Evolutionary conservation across 2,797 vertebrate species (phyloP).

Genomic region (Tangara arthus): DNA sequence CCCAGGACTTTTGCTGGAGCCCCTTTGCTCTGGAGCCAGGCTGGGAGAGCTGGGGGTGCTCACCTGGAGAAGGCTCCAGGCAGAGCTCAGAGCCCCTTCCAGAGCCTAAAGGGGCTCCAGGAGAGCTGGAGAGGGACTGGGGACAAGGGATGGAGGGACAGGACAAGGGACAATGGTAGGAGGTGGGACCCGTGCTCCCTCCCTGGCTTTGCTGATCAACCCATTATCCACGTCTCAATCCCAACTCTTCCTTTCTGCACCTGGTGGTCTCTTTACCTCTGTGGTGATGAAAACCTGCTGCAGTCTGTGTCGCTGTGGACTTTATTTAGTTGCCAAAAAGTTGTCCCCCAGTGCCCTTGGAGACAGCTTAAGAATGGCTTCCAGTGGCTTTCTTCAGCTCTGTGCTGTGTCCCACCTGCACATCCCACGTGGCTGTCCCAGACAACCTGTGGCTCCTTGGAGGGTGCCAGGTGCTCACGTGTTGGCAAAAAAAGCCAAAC

Average conservation of each 20-base stretch:
- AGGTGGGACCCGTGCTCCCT: not conserved
- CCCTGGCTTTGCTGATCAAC: not conserved
- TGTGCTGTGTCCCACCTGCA: not conserved
- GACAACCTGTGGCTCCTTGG: not conserved
- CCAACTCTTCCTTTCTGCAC: not conserved
- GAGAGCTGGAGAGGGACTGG: not conserved
- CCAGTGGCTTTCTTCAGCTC: not conserved
- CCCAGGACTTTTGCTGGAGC: not conserved
- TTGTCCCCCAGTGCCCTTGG: not conserved
- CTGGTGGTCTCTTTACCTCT: not conserved
- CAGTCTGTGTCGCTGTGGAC: not conserved
- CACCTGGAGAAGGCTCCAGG: not conserved
- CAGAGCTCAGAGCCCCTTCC: not conserved
- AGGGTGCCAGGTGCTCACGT: not conserved
- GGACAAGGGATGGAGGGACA: not conserved
- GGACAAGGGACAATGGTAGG: no score
- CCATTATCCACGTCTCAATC: rapidly evolving
- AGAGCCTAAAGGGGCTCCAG: not conserved
- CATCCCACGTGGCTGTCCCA: not conserved
- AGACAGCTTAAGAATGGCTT: not conserved
- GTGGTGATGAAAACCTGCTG: rapidly evolving
- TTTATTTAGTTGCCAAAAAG: not conserved
- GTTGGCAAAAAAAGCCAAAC: not conserved
- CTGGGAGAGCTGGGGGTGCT: not conserved
- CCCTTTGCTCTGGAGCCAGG: not conserved